phyloP scores from a whole-genome alignment of 2,113 vertebrate species.

The Pelobates fuscus region DNA sequence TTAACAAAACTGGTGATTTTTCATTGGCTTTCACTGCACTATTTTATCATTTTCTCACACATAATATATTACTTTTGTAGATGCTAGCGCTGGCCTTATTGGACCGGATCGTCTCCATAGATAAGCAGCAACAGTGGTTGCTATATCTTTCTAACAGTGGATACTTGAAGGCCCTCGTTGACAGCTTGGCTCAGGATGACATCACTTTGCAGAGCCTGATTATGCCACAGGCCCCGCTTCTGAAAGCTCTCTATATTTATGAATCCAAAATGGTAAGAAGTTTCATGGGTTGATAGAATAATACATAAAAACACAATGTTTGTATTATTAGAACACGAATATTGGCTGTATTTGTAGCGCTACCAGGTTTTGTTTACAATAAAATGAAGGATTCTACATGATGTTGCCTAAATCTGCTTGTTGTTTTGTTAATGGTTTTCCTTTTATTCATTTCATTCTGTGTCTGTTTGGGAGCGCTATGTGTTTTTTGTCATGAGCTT shows the following conservation, averaged over 20 bases:
- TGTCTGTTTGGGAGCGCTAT: too few relatives aligned
- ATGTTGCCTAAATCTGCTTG: too few relatives aligned
- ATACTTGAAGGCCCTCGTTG: constrained; percentile 92
- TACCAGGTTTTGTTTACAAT: too few relatives aligned
- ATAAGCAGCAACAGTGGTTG: constrained; percentile 93
- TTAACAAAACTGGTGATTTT: background rate
- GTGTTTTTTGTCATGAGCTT: too few relatives aligned
- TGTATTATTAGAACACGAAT: background rate
- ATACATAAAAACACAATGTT: background rate
- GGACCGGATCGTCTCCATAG: constrained; percentile 89
- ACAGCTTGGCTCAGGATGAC: constrained; percentile 90
- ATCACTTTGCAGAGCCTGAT: constrained; percentile 84
- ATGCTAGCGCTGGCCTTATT: constrained; percentile 91
- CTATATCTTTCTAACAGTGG: constrained; percentile 93
- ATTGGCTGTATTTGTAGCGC: too few relatives aligned
- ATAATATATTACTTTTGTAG: constrained; percentile 60
- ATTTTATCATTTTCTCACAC: background rate
- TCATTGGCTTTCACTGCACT: too few relatives aligned
- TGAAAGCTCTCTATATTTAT: constrained; percentile 94
- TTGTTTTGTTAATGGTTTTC: too few relatives aligned
- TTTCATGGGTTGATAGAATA: too few relatives aligned
- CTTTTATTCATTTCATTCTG: too few relatives aligned
- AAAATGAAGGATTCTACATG: too few relatives aligned
- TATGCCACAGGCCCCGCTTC: constrained; percentile 84
- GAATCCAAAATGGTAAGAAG: constrained; percentile 94